Evolutionary conservation across 2,113 vertebrate species (phyloP), one percentile per base, ranked within the genome.

Genomic region (Leptosomus discolor): DNA sequence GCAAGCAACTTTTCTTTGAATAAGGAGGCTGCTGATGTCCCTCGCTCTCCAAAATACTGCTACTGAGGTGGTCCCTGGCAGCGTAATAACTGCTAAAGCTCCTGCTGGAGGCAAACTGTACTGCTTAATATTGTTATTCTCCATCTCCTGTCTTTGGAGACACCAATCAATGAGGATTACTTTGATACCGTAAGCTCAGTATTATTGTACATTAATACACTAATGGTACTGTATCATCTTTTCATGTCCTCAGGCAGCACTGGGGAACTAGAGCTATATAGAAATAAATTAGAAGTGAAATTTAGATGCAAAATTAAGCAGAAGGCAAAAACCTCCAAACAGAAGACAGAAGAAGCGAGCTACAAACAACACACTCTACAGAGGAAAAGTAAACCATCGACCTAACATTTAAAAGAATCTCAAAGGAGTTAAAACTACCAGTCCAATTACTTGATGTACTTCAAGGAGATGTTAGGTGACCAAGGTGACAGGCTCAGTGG

Each of bases 211-310:
- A 65, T 92, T 96, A 97, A 94, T 97, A 69, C 68, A 97, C 78
- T 97, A 97, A 97, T 94, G 86, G 77, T 81, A 96, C 67, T 91
- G 86, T 82, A 94, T 97, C 93, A 94, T 96, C 88, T 95, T 95
- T 93, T 89, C 68, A 81, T 94, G 93, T 96, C 96, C 92, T 96
- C 83, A 69, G 92, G 97, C 91, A 94, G 61, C 90, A 91, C 69
- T 94, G 50, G 94, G 81, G 89, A 97, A 29, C 73, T 91, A 68
- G 29, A 95, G 21, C 4, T 77, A 80, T 54, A 94, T 7, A 92
- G 84, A 95, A 96, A 94, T 95, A 95, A 97, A 97, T 96, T 93
- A 95, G 74, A 97, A 97, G 63, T 90, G 96, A 97, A 97, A 96
- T 94, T 97, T 86, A 86, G 86, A 94, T 92, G 69, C 84, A 94